phyloP scores from a whole-genome alignment of 2,797 vertebrate genomes.

The Cossypha heuglini region DNA sequence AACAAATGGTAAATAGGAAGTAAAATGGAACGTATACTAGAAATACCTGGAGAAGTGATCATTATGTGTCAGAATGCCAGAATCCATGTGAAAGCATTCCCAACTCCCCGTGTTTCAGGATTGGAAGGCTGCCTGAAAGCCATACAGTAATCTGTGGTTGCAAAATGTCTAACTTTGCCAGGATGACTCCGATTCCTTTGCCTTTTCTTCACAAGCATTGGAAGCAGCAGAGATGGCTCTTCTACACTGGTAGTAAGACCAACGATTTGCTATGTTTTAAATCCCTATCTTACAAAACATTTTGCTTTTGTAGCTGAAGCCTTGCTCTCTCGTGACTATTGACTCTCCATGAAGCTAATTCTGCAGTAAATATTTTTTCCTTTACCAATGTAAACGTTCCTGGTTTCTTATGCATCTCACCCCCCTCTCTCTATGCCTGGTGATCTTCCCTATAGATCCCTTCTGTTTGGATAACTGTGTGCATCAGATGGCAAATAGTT shows the following conservation, averaged over 20 bases:
- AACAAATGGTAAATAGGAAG: neutral
- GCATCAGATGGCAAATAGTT: constrained; percentile 44
- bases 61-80: neutral
- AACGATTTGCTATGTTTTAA: neutral
- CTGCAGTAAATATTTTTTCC: constrained; percentile 61
- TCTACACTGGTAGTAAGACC: neutral
- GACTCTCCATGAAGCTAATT: constrained; percentile 52
- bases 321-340: constrained; percentile 20
- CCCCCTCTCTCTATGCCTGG: neutral
- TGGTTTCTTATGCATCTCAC: constrained; percentile 46
- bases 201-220: neutral
- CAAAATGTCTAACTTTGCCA: neutral
- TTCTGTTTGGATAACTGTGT: constrained; percentile 37
- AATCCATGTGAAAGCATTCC: neutral
- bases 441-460: constrained; percentile 48
- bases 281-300: neutral
- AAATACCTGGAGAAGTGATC: neutral
- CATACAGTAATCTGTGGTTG: neutral
- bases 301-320: constrained; percentile 9
- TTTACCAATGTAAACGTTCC: constrained; percentile 44
- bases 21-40: neutral
- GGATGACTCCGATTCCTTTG: neutral
- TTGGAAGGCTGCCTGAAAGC: neutral
- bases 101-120: neutral
- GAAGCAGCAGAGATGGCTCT: neutral